Conservation (phyloP, 2,888 invertebrate species). For the Therioaphis trifolii region DNA sequence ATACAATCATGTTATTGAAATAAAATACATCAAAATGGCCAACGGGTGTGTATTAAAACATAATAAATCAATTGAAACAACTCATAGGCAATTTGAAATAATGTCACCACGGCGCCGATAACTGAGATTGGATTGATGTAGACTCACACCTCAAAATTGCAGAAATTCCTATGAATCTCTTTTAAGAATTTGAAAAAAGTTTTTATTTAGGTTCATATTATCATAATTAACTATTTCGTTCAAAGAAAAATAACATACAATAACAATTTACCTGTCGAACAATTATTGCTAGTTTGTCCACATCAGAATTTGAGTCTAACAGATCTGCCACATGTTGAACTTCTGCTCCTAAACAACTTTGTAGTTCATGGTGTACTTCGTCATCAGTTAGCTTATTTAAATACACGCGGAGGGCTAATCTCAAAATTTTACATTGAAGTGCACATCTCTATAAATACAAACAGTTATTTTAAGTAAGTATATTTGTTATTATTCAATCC, state of each 20-base stretch:
- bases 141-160: too few species aligned
- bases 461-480: not conserved
- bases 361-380: constrained; percentile 64
- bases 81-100: too few species aligned
- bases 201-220: too few species aligned
- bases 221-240: not conserved
- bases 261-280: constrained; percentile 64
- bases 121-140: too few species aligned
- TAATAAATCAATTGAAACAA: too few species aligned
- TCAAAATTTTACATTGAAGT: constrained; percentile 65
- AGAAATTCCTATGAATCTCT: too few species aligned
- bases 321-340: constrained; percentile 66
- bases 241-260: constrained; percentile 22
- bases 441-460: constrained; percentile 64
- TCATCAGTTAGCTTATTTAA: constrained; percentile 65
- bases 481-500: not conserved
- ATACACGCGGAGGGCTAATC: constrained; percentile 66
- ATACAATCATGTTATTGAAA: too few species aligned
- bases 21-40: too few species aligned
- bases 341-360: constrained; percentile 65
- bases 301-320: constrained; percentile 65
- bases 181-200: too few species aligned
- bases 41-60: too few species aligned
- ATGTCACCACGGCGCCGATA: too few species aligned
- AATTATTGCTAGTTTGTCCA: constrained; percentile 64